A percentile compares a stretch with the other conserved stretches of the same genome.
These are phyloP conservation scores for Hippopotamus amphibius DNA, from an alignment of 2,113 vertebrate genomes.

Conservation along the genomic window DNA sequence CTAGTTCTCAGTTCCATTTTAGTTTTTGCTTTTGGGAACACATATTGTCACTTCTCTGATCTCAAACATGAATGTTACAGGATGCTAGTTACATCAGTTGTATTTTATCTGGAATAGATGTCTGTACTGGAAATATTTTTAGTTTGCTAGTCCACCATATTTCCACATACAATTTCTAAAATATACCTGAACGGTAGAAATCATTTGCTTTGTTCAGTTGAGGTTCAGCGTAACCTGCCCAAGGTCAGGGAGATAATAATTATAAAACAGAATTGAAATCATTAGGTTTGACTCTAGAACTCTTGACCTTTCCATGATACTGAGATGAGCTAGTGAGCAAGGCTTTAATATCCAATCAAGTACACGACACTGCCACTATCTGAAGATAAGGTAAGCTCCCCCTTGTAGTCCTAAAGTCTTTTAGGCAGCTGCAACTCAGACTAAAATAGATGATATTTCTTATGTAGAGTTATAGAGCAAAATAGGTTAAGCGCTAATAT, in stretches of 20 bases:
- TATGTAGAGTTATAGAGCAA: not conserved
- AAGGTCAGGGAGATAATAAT: not conserved
- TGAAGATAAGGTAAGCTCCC: not conserved
- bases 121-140: slow-evolving; percentile 2
- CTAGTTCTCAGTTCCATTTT: not conserved
- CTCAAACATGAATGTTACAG: not conserved
- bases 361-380: not conserved
- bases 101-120: not conserved
- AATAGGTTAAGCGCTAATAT: not conserved
- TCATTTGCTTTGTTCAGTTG: not conserved
- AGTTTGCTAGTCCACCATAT: not conserved
- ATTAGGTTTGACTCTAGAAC: not conserved
- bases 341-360: not conserved
- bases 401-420: not conserved
- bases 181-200: not conserved
- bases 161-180: not conserved
- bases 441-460: not conserved
- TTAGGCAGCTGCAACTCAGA: not conserved
- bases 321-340: not conserved
- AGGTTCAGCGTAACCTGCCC: not conserved
- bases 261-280: not conserved
- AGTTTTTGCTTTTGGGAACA: not conserved
- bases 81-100: not conserved
- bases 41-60: not conserved
- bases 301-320: not conserved